A percentile compares a stretch with the other conserved stretches of the same genome.
phyloP scores from a whole-genome alignment of 2,888 invertebrate genomes.

The Trichogramma dendrolimi region DNA sequence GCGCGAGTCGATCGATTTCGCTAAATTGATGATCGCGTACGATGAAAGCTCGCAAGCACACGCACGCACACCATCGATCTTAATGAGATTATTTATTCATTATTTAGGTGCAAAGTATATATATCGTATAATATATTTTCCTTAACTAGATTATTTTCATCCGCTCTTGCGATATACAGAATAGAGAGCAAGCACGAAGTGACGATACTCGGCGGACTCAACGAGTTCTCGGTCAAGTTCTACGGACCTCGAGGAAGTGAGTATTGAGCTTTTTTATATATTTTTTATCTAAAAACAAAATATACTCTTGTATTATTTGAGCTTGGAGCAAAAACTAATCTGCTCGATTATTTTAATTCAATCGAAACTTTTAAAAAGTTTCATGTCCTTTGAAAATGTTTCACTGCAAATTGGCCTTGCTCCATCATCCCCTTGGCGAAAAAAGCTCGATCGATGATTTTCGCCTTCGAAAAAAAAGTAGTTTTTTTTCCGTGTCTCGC shows the following conservation, averaged over 20 bases:
- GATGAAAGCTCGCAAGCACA: too few species aligned
- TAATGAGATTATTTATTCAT: neutral
- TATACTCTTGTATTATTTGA: too few species aligned
- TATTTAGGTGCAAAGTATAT: neutral
- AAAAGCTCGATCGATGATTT: neutral
- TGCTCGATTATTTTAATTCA: too few species aligned
- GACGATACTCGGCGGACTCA: conserved; percentile 93
- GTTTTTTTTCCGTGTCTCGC: too few species aligned
- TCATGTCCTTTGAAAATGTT: neutral
- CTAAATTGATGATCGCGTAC: too few species aligned
- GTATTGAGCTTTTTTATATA: conserved; percentile 47
- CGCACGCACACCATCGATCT: too few species aligned
- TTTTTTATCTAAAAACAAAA: neutral
- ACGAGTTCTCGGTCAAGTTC: conserved; percentile 99
- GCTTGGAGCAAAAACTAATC: too few species aligned
- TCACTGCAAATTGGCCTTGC: neutral
- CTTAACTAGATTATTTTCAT: conserved; percentile 26
- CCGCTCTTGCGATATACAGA: conserved; percentile 53
- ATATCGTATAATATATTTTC: conserved; percentile 11
- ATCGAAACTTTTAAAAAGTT: too few species aligned
- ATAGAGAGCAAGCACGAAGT: conserved; percentile 99
- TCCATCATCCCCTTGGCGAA: neutral
- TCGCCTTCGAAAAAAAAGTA: too few species aligned
- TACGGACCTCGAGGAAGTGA: conserved; percentile 95
- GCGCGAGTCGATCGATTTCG: too few species aligned